Evolutionary conservation across 2,888 invertebrate genomes (phyloP).

Genomic region (Siphlonurus alternatus): DNA sequence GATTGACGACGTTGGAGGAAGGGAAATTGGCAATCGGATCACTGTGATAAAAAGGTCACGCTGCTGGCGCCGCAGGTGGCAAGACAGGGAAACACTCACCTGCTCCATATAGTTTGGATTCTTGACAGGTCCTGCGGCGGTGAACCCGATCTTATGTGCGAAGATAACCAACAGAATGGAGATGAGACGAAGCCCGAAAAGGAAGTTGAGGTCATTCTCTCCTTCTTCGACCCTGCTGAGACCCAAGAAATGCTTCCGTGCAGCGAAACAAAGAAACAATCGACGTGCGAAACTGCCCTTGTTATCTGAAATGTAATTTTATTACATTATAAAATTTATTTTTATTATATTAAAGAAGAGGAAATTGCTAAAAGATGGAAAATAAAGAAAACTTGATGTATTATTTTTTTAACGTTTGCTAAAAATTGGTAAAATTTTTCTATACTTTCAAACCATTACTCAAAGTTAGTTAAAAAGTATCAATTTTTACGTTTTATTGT

Average conservation of each 20-base stretch:
- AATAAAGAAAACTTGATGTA: background rate
- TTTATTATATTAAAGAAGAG: background rate
- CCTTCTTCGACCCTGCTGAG: conserved; percentile 16
- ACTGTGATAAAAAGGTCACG: too few species aligned
- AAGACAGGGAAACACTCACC: too few species aligned
- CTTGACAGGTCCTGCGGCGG: conserved; percentile 34
- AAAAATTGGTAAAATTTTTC: background rate
- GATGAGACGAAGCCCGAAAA: conserved; percentile 40
- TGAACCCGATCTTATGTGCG: conserved; percentile 37
- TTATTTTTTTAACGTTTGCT: background rate
- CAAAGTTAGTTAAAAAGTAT: background rate
- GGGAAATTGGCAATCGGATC: too few species aligned
- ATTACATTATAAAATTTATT: background rate
- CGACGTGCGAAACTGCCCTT: background rate
- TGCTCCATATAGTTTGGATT: conserved; percentile 21
- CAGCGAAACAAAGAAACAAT: conserved; percentile 20
- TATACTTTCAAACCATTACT: background rate
- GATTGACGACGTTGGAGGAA: too few species aligned
- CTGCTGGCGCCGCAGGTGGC: too few species aligned
- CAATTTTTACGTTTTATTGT: background rate
- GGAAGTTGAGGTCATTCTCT: conserved; percentile 10
- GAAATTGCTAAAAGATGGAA: background rate
- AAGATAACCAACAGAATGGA: conserved; percentile 37
- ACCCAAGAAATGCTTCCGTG: conserved; percentile 24
- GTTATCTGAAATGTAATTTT: too few species aligned